Evolutionary conservation across 2,113 vertebrate genomes (phyloP).

Genomic region (Peromyscus maniculatus): DNA sequence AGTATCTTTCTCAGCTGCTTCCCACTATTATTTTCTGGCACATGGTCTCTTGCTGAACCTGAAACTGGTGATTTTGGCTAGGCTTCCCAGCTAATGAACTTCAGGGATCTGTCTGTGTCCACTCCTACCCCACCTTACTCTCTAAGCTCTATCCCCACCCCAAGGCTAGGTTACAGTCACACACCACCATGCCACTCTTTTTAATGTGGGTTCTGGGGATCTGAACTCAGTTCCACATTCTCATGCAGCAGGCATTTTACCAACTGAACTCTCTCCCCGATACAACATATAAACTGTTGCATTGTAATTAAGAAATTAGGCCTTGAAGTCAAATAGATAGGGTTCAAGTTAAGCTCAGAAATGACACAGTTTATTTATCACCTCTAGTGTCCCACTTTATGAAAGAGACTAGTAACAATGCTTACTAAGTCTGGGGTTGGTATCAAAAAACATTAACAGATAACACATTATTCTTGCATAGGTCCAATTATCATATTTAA

Average conservation of each 20-base stretch:
- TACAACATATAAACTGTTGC: not conserved
- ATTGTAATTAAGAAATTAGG: not conserved
- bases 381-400: not conserved
- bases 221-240: not conserved
- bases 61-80: not conserved
- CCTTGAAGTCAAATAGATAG: not conserved
- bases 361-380: not conserved
- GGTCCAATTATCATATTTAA: not conserved
- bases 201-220: not conserved
- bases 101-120: not conserved
- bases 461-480: not conserved
- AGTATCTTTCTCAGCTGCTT: not conserved
- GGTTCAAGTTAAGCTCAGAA: constrained; percentile 6
- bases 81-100: not conserved
- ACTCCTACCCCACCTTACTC: not conserved
- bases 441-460: not conserved
- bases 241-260: not conserved
- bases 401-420: not conserved
- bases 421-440: not conserved
- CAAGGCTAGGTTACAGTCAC: not conserved
- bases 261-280: not conserved
- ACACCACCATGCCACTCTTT: not conserved
- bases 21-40: not conserved
- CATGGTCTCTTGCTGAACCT: not conserved
- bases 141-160: not conserved